Base-by-base conservation (phyloP, 2,888 invertebrate species). In the Callyntrura guangdongensis region DNA sequence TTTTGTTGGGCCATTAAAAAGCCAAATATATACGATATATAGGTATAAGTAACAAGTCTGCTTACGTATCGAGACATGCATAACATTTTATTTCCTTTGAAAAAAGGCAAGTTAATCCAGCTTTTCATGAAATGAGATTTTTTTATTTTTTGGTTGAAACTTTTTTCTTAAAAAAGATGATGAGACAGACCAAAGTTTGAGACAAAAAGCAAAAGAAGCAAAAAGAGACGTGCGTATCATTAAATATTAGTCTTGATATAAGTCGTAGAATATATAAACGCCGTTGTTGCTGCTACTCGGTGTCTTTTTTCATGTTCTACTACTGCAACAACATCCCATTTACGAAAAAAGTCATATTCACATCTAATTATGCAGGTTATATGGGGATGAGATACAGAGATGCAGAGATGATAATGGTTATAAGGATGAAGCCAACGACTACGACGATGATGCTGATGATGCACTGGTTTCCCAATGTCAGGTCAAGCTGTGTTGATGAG, bases 91-190 rank as follows among this genome's bases (percentile, higher is more conserved):
- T 82, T 85, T 90, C 81, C 90, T 86, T 81, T 6, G 36, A 69
- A 86, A 88, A 85, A 89, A 88, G 90, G 88, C 92, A 90, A 92
- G 91, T 92, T 92, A 92, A 92, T 92, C 92, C 92, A 92, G 92
- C 91, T 92, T 92, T 92, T 90, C 89, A 86, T 84, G 85, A 90
- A 92, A 91, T 92, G 53, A 91, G 77, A 90, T 90, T 90, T 89
- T 84, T 86, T 67, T 22, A 45, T 4, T 84, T 83, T 83, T 79
- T 77, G 22, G 49, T 56, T n/a, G 27, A 53, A 64, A 9, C 8
- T 49, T 77, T 88, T 90, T 90, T 59, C 45, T 87, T 47, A 47
- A 77, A 89, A 89, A 77, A 81, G 56, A 72, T 69, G 17, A 86
- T 47, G 61, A 36, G 79, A 86, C 59, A 61, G 56, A 12, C 27